Evolutionary conservation across 2,113 vertebrate species (phyloP).

Genomic region (Periophthalmus modestus): DNA sequence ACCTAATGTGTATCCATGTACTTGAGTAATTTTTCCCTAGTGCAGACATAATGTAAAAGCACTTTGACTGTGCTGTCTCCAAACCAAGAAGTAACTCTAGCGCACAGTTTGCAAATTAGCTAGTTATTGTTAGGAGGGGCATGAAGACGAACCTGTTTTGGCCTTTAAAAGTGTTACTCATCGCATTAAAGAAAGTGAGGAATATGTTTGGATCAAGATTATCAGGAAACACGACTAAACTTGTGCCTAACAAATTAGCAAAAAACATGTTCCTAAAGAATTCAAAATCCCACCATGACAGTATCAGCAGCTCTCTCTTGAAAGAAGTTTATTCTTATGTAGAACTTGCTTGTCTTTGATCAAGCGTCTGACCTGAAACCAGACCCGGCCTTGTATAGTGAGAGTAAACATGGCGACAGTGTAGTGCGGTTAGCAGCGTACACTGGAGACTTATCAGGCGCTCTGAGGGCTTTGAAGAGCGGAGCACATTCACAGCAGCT

Average conservation of each 20-base stretch:
- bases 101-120: too few species aligned
- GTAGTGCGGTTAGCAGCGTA: conserved; percentile 15
- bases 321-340: conserved; percentile 17
- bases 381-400: conserved; percentile 65
- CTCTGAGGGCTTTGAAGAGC: not conserved
- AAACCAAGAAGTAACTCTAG: too few species aligned
- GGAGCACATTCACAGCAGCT: not conserved
- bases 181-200: too few species aligned
- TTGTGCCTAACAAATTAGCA: not conserved
- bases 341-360: conserved; percentile 45
- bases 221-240: too few species aligned
- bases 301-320: not conserved
- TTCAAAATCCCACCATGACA: not conserved
- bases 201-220: too few species aligned
- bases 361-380: conserved; percentile 37
- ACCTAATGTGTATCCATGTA: too few species aligned
- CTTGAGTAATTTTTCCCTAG: too few species aligned
- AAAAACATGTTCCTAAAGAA: not conserved
- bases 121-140: too few species aligned
- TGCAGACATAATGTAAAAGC: too few species aligned
- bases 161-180: too few species aligned
- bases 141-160: too few species aligned
- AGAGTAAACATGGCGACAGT: conserved; percentile 44
- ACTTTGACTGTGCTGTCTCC: too few species aligned
- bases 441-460: not conserved